These are phyloP conservation scores for Pocillopora meandrina DNA, from an alignment of 92 coral and sea anemone species.

Conservation along the genomic window DNA sequence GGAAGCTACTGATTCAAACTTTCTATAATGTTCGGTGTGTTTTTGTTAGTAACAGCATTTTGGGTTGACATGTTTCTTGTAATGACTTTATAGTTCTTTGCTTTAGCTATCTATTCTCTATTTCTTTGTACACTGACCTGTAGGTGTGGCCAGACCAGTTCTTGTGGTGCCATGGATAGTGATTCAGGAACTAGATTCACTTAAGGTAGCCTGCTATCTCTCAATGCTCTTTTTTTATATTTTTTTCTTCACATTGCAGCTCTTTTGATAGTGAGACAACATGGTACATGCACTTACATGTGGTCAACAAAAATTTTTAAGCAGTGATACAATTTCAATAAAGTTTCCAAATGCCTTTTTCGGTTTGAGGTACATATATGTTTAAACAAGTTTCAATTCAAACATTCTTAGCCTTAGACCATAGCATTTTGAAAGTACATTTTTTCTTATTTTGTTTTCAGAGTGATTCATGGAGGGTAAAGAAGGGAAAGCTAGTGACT, in stretches of 20 bases:
- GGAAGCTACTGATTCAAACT: no score
- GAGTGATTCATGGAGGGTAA: conserved; percentile 85
- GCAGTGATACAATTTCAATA: no score
- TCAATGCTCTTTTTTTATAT: background rate
- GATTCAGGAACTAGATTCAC: conserved; percentile 90
- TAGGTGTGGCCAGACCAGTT: conserved; percentile 90
- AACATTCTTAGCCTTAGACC: no score
- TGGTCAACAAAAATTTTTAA: no score
- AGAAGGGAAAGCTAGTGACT: conserved; percentile 58
- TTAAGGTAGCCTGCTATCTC: conserved; percentile 66
- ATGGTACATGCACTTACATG: no score
- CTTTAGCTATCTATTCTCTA: background rate
- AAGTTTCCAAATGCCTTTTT: no score
- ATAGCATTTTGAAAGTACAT: no score
- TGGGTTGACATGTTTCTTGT: no score
- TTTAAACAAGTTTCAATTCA: no score
- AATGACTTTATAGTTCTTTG: background rate
- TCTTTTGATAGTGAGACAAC: background rate
- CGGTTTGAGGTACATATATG: no score
- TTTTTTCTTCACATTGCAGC: background rate
- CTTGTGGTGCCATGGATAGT: conserved; percentile 96
- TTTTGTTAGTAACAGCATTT: no score
- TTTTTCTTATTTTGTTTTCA: conserved; percentile 11
- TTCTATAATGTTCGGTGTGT: no score
- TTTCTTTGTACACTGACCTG: background rate